Evolutionary conservation across 2,888 invertebrate genomes (phyloP).

Genomic region (Ochlodes sylvanus): DNA sequence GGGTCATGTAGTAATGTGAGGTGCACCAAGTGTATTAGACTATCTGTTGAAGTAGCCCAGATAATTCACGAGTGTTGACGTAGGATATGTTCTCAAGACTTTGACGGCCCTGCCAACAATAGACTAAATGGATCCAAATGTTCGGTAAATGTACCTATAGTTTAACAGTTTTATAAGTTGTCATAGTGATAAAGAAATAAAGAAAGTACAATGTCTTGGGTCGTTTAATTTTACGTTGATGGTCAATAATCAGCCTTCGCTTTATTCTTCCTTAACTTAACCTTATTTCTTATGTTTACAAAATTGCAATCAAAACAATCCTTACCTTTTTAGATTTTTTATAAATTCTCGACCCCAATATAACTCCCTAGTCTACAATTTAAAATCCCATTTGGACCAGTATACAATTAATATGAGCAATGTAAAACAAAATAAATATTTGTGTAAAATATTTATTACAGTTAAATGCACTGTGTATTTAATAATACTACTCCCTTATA

Average conservation of each 20-base stretch:
- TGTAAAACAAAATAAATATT: too few relatives aligned
- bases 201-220: constrained; percentile 21
- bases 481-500: constrained; percentile 13
- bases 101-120: constrained; percentile 29
- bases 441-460: constrained; percentile 19
- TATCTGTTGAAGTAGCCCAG: not conserved
- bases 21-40: constrained; percentile 6
- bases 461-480: constrained; percentile 30
- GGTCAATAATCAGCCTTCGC: too few relatives aligned
- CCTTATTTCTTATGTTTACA: too few relatives aligned
- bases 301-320: too few relatives aligned
- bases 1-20: constrained; percentile 1
- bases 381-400: too few relatives aligned
- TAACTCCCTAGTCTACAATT: too few relatives aligned
- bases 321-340: too few relatives aligned
- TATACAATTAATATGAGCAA: too few relatives aligned
- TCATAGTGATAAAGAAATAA: constrained; percentile 33
- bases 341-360: too few relatives aligned
- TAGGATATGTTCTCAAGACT: constrained; percentile 25
- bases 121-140: constrained; percentile 31
- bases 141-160: constrained; percentile 25
- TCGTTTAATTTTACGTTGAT: constrained; percentile 9
- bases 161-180: constrained; percentile 33
- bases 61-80: constrained; percentile 14
- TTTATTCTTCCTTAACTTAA: too few relatives aligned